phyloP scores from a whole-genome alignment of 2,797 vertebrate genomes.

The Pangasius sanitwongsei region DNA sequence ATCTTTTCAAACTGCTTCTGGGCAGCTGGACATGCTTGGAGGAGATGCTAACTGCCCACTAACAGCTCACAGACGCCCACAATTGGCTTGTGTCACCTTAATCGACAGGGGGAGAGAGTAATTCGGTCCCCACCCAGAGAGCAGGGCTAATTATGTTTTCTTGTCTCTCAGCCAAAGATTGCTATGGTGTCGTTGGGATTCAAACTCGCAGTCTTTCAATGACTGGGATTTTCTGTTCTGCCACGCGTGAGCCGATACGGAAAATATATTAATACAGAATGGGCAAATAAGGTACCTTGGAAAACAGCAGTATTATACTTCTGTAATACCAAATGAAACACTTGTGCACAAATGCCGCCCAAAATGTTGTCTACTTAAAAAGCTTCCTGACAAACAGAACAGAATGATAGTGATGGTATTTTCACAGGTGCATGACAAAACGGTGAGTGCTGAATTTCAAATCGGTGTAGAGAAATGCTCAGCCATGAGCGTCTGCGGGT shows the following conservation, averaged over 20 bases:
- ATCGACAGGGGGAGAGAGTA: slow-evolving; percentile 16
- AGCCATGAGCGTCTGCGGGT: not conserved
- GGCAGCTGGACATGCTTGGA: slow-evolving; percentile 8
- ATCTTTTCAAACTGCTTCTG: not conserved
- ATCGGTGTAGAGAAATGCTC: not conserved
- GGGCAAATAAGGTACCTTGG: not conserved
- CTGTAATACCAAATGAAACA: not conserved
- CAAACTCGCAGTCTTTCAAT: not conserved
- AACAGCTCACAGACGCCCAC: slow-evolving; percentile 18
- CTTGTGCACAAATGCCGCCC: not conserved
- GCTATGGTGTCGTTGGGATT: not conserved
- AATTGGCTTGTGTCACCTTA: slow-evolving; percentile 20
- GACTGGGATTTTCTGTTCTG: not conserved
- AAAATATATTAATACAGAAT: not conserved
- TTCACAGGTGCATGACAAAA: not conserved
- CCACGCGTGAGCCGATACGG: not conserved
- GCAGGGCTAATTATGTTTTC: slow-evolving; percentile 28
- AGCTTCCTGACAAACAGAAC: not conserved
- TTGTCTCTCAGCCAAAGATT: slow-evolving; percentile 3
- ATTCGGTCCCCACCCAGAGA: slow-evolving; percentile 18
- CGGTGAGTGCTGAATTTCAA: not conserved
- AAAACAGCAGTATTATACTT: not conserved
- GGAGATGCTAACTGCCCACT: slow-evolving; percentile 18
- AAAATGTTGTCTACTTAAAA: not conserved
- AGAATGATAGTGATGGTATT: not conserved